Conservation (phyloP, 2,888 invertebrate species). For the Vandiemenella viatica region DNA sequence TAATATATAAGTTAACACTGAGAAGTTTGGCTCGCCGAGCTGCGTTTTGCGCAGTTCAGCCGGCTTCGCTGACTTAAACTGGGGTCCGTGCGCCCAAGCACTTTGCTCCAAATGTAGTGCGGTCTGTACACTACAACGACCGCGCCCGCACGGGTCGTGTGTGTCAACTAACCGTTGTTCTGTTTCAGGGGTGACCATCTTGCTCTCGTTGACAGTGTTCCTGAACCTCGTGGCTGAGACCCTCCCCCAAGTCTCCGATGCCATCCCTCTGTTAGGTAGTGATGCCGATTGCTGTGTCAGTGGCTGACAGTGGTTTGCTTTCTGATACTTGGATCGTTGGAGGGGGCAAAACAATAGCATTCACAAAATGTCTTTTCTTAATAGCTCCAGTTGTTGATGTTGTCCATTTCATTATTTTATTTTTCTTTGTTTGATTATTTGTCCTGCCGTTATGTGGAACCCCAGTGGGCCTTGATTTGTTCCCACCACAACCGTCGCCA, state of each 20-base stretch:
- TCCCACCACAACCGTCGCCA: background rate
- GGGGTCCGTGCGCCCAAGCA: too few relatives aligned
- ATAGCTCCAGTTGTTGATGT: background rate
- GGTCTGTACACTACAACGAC: background rate
- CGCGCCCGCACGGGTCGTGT: background rate
- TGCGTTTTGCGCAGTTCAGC: too few relatives aligned
- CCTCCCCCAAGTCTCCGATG: constrained; percentile 60
- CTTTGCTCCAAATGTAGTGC: constrained; percentile 17
- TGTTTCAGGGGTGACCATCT: constrained; percentile 84
- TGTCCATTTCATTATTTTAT: background rate
- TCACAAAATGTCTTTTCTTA: background rate
- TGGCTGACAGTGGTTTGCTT: constrained; percentile 16
- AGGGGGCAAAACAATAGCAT: constrained; percentile 14
- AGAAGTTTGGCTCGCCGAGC: too few relatives aligned
- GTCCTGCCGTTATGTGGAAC: background rate
- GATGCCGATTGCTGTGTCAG: constrained; percentile 15
- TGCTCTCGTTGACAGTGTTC: constrained; percentile 94
- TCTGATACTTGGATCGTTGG: constrained; percentile 22
- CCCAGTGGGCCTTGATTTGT: too few relatives aligned
- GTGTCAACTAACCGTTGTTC: constrained; percentile 19
- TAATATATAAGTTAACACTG: too few relatives aligned
- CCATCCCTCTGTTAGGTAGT: constrained; percentile 45
- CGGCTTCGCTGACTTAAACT: too few relatives aligned
- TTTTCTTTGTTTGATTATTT: constrained; percentile 1
- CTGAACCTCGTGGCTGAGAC: constrained; percentile 95